Evolutionary conservation across 2,888 invertebrate species (phyloP), one percentile per base, ranked within the genome.

Genomic region (Liodrosophila aerea): DNA sequence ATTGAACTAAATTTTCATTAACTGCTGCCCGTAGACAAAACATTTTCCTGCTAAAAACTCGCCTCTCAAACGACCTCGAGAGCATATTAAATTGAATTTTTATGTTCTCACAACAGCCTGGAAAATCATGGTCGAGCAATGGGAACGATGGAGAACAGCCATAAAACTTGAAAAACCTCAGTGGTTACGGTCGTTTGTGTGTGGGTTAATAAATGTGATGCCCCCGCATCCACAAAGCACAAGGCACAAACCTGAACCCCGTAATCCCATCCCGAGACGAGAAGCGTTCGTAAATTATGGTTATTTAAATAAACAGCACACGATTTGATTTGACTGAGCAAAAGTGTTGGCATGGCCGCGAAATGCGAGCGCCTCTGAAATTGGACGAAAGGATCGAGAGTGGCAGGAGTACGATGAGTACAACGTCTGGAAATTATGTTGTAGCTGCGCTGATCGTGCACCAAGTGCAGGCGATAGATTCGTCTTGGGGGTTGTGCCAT

Each of bases 291-390:
- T 75, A 88, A 88, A 88, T 88, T 88, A 88, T 86, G 86, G 88
- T 88, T 87, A 88, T 88, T 88, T 88, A 87, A 88, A 88, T 87
- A 88, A 88, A 88, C 86, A 88, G 87, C 88, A 87, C 88, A 88
- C 87, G 88, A 88, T 88, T 88, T 80, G 76, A 71, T 82, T 87
- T 86, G 85, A 73, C 83, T 16, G 41, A 73, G 75, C 74, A 80
- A 86, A 82, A 75, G 84, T 80, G 82, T 84, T 82, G 77, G 67
- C 56, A 18, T 56, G 54, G 75, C 69, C 60, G 73, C 54, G 69
- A 64, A 71, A 72, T 65, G 63, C 60, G 76, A 76, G 76, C 82
- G 81, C 81, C 84, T 84, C 63, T 45, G 63, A 77, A 73, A 77
- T 73, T 76, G 77, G 56, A 56, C 46, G 3, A 50, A 22, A 58